Conservation (phyloP, 2,888 invertebrate species). For the Hypomecis punctinalis region DNA sequence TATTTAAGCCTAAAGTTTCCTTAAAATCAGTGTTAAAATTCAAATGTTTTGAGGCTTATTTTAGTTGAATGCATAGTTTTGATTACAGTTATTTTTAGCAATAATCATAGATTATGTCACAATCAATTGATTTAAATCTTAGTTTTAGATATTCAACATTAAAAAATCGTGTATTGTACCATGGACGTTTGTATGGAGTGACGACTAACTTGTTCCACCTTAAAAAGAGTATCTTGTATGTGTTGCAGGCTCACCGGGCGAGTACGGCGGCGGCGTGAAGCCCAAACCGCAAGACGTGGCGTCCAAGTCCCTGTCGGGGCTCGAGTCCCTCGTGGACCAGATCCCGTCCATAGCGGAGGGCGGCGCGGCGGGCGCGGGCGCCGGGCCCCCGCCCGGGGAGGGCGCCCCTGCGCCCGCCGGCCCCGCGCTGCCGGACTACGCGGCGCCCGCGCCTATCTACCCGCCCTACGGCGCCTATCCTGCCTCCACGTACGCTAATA, state of each 20-base stretch:
- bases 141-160: too few relatives aligned
- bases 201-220: too few relatives aligned
- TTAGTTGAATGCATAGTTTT: too few relatives aligned
- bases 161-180: too few relatives aligned
- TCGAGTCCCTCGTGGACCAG: conserved; percentile 96
- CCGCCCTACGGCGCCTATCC: conserved; percentile 71
- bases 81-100: too few relatives aligned
- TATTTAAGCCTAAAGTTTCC: too few relatives aligned
- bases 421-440: conserved; percentile 49
- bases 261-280: conserved; percentile 76
- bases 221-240: too few relatives aligned
- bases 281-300: conserved; percentile 89
- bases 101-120: too few relatives aligned
- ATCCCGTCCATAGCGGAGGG: conserved; percentile 95
- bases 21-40: too few relatives aligned
- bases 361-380: conserved; percentile 71
- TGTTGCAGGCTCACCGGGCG: conserved; percentile 73
- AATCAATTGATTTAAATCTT: too few relatives aligned
- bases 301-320: conserved; percentile 93
- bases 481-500: conserved; percentile 66
- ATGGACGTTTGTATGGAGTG: too few relatives aligned
- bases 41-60: too few relatives aligned
- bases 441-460: conserved; percentile 56
- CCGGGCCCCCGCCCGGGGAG: conserved; percentile 40
- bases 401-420: conserved; percentile 34